These are phyloP conservation scores for Meles meles DNA, from an alignment of 2,113 vertebrate genomes.

Conservation along the genomic window DNA sequence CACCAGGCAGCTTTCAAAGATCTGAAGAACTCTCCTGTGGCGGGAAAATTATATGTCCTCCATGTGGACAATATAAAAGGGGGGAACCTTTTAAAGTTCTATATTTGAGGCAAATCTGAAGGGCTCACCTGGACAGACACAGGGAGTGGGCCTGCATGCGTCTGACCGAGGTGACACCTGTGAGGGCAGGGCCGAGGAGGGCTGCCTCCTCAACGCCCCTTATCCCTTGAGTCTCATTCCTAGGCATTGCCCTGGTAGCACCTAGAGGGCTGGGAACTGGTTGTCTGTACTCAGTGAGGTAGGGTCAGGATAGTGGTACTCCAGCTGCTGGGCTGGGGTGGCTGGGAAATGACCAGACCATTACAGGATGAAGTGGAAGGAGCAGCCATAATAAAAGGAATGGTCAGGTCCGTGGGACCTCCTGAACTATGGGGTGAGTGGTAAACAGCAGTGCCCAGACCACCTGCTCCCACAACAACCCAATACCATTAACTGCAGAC, in stretches of 20 bases:
- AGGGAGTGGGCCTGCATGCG: background rate
- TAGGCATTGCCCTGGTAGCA: background rate
- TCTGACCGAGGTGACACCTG: background rate
- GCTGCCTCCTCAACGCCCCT: background rate
- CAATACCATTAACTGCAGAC: background rate
- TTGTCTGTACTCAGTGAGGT: background rate
- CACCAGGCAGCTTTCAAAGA: too few relatives aligned
- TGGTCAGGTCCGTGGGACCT: background rate
- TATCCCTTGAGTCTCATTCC: background rate
- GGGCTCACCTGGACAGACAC: rapidly evolving
- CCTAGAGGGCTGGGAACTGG: background rate
- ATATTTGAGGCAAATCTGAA: rapidly evolving
- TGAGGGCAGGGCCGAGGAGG: too few relatives aligned
- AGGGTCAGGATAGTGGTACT: background rate
- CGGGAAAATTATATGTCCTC: background rate
- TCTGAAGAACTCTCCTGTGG: background rate
- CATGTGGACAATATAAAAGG: too few relatives aligned
- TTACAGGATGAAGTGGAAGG: background rate
- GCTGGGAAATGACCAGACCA: background rate
- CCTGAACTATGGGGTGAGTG: rapidly evolving
- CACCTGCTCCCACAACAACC: background rate
- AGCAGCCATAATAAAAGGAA: background rate
- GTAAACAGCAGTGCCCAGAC: rapidly evolving
- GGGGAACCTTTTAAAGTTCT: background rate
- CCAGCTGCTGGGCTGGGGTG: background rate